phyloP scores from a whole-genome alignment of 1,140 invertebrate genomes.

The Eriosoma lanigerum region DNA sequence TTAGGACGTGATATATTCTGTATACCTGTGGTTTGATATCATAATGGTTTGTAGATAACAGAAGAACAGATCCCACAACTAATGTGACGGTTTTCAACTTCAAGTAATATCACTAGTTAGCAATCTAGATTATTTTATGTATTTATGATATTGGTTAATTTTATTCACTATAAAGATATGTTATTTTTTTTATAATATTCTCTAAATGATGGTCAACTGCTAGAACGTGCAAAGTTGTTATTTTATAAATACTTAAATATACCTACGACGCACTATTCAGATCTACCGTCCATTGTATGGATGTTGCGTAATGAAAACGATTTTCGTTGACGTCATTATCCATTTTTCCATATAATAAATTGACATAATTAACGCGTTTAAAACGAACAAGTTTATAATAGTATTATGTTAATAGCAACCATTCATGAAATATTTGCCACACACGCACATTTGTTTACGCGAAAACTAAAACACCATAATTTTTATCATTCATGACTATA shows the following conservation, averaged over 20 bases:
- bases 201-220: not conserved
- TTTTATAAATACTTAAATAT: not conserved
- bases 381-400: not conserved
- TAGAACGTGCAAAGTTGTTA: not conserved
- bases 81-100: no score
- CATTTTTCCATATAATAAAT: not conserved
- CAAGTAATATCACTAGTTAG: no score
- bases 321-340: not conserved
- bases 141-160: no score
- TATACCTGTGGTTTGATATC: no score
- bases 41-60: no score
- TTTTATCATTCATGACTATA: not conserved
- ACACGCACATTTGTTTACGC: not conserved
- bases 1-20: no score
- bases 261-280: no score
- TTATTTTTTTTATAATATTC: no score
- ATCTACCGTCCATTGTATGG: not conserved
- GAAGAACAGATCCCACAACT: no score
- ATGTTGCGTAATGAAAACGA: not conserved
- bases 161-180: no score
- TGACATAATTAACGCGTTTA: not conserved
- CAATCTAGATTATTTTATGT: no score
- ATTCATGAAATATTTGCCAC: not conserved
- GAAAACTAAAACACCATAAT: no score
- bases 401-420: not conserved